Conservation (phyloP, 2,113 vertebrate species). For the Corythornis vintsioides region DNA sequence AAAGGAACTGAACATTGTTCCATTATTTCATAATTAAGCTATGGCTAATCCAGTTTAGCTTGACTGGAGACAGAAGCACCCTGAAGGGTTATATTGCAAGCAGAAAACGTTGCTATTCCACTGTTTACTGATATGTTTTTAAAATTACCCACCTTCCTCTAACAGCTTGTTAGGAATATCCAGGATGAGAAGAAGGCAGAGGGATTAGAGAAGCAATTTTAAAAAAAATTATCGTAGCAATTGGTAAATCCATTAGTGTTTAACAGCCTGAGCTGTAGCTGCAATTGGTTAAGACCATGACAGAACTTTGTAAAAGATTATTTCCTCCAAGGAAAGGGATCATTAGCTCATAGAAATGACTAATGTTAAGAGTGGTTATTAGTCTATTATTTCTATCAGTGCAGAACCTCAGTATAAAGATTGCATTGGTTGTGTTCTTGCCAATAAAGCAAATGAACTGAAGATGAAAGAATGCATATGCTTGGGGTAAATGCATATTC, state of each 20-base stretch:
- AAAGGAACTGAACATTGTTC: not conserved
- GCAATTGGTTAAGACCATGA: not conserved
- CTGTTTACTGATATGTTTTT: not conserved
- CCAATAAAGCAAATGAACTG: not conserved
- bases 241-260: not conserved
- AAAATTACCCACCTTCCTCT: not conserved
- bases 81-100: not conserved
- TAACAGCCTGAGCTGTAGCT: not conserved
- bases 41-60: not conserved
- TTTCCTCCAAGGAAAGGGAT: constrained; percentile 40
- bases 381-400: not conserved
- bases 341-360: constrained; percentile 38
- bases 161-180: not conserved
- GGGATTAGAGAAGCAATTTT: not conserved
- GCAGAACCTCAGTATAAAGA: not conserved
- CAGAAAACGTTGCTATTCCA: not conserved
- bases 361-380: not conserved
- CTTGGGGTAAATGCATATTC: not conserved
- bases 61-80: not conserved
- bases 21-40: not conserved
- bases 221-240: not conserved
- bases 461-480: not conserved
- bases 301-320: not conserved
- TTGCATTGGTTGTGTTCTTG: not conserved
- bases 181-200: not conserved